A percentile compares a stretch with the other conserved stretches of the same genome.
These are phyloP conservation scores for Eumeta japonica DNA, from an alignment of 1,140 invertebrate genomes.

Conservation along the genomic window DNA sequence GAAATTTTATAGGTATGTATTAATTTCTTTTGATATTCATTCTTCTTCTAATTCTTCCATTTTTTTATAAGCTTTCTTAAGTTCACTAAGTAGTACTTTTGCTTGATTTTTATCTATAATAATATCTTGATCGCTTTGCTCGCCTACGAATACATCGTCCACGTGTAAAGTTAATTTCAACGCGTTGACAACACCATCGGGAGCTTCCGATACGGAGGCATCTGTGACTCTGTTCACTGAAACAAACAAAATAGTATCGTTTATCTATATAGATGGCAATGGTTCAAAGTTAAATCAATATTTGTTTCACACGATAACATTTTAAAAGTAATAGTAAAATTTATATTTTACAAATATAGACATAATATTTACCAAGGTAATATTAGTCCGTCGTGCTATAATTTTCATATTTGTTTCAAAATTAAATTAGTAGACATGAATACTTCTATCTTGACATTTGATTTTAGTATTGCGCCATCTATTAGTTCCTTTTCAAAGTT, in stretches of 20 bases:
- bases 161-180: conserved; percentile 27
- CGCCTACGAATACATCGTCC: conserved; percentile 31
- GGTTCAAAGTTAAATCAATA: not conserved
- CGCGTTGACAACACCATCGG: conserved; percentile 31
- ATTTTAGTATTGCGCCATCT: too few species aligned
- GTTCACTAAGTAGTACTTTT: conserved; percentile 24
- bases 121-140: conserved; percentile 24
- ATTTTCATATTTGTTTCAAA: too few species aligned
- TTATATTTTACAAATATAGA: too few species aligned
- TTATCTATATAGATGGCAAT: not conserved
- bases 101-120: conserved; percentile 31
- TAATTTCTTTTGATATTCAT: not conserved
- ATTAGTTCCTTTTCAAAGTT: too few species aligned
- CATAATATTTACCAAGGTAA: too few species aligned
- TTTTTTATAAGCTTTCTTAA: conserved; percentile 31
- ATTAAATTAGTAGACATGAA: too few species aligned
- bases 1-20: not conserved
- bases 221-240: conserved; percentile 44
- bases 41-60: conserved; percentile 32
- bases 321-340: too few species aligned
- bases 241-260: conserved; percentile 14
- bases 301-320: not conserved
- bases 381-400: too few species aligned
- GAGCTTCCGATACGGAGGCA: conserved; percentile 20
- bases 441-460: too few species aligned